These are phyloP conservation scores for Adineta ricciae DNA, from an alignment of 2,888 invertebrate genomes.

Conservation along the genomic window DNA sequence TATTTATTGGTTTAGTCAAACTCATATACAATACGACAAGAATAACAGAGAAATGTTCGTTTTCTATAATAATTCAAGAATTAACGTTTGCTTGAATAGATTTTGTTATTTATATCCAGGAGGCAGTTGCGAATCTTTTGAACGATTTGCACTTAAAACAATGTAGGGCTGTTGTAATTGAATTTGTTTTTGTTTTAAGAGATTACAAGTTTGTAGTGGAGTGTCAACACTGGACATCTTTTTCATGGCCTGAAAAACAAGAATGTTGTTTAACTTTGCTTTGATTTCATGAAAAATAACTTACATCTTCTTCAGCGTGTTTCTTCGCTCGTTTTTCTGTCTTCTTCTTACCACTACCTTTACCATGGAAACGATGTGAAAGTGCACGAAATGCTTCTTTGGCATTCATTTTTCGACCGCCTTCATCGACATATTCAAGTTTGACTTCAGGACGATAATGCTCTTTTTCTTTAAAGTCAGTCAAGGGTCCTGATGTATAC, in stretches of 20 bases:
- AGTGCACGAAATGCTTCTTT: slow-evolving; percentile 90
- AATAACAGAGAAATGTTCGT: not conserved
- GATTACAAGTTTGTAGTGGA: slow-evolving; percentile 80
- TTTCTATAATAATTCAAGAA: not conserved
- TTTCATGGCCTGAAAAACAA: slow-evolving; percentile 66
- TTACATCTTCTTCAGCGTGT: slow-evolving; percentile 75
- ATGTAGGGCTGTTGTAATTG: slow-evolving; percentile 84
- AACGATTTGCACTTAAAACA: slow-evolving; percentile 66
- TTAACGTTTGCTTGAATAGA: not conserved
- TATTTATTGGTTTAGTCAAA: not conserved
- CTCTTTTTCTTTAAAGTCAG: slow-evolving; percentile 81
- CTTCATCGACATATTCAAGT: slow-evolving; percentile 90
- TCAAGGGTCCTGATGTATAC: slow-evolving; percentile 61
- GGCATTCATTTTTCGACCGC: slow-evolving; percentile 75
- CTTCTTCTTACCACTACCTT: slow-evolving; percentile 97
- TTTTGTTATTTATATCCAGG: not conserved
- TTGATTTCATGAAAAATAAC: not conserved
- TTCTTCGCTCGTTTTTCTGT: slow-evolving; percentile 88
- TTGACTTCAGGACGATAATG: slow-evolving; percentile 83
- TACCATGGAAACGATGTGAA: slow-evolving; percentile 96
- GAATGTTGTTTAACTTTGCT: not conserved
- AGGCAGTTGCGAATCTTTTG: slow-evolving; percentile 31
- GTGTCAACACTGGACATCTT: slow-evolving; percentile 96
- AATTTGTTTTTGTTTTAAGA: slow-evolving; percentile 87
- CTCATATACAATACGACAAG: not conserved